Base-by-base conservation (phyloP, 2,113 vertebrate genomes). In the Lepisosteus oculatus region DNA sequence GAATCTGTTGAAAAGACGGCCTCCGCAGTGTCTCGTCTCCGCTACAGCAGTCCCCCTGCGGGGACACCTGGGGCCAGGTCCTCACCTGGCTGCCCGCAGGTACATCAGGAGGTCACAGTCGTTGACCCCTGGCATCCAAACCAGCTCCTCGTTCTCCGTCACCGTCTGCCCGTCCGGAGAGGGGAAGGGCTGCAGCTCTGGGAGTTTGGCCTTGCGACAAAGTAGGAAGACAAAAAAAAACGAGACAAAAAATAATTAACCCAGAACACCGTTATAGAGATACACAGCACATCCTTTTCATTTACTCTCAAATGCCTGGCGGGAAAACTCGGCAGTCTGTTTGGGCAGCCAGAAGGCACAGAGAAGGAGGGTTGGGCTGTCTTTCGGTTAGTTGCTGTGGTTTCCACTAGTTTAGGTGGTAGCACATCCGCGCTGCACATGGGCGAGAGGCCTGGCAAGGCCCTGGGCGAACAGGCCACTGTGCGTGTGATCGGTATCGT, bases 101-200 rank as follows among this genome's bases (percentile, higher is more conserved):
- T 99, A 99, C 97, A 99, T 99, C 15, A 99, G 96, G 79, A 99
- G 92, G 88, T 99, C 97, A 77, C 97, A 99, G 89, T 99, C 97
- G 8, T 98, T 98, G 81, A 98, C 95, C 66, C 97, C 97, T 0
- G 97, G 97, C 95, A 96, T 99, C 97, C 97, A 99, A 55, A 99
- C 97, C 55, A 98, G 91, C 61, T 99, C 96, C 78, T 99, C 97
- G 71, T 98, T 96, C 77, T 97, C 97, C 0, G 97, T 99, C 86
- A 98, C 93, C 0, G 92, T 79, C 75, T 96, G 95, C 62, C 94
- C 92, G 66, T 93, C 94, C 44, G 95, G 94, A 77, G 95, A 95
- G 68, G 95, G 96, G 84, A 98, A 98, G 0, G 96, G 95, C 81
- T 97, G 96, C 81, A 99, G 91, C 73, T 99, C 97, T 0, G 97